These are phyloP conservation scores for Nymphalis io DNA, from an alignment of 1,140 invertebrate species.

Conservation along the genomic window DNA sequence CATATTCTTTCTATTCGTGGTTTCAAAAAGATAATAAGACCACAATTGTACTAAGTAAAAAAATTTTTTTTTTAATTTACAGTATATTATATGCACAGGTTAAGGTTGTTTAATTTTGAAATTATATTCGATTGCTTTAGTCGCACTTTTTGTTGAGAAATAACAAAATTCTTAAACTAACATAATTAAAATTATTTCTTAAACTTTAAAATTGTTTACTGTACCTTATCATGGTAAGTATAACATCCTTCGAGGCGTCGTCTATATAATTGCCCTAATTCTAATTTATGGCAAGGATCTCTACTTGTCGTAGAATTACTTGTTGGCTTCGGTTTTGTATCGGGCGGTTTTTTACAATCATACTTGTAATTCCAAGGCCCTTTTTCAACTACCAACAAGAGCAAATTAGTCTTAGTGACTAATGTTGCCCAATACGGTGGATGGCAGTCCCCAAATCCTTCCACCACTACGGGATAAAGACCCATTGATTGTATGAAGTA, in stretches of 20 bases:
- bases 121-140: too few relatives aligned
- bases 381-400: conserved; percentile 88
- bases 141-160: too few relatives aligned
- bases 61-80: too few relatives aligned
- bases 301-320: conserved; percentile 69
- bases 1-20: too few relatives aligned
- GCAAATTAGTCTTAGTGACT: conserved; percentile 86
- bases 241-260: conserved; percentile 87
- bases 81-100: too few relatives aligned
- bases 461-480: conserved; percentile 59
- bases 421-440: conserved; percentile 84
- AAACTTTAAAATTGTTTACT: not conserved
- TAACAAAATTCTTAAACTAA: too few relatives aligned
- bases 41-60: too few relatives aligned
- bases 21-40: too few relatives aligned
- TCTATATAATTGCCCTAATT: conserved; percentile 85
- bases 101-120: too few relatives aligned
- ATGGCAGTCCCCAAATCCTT: conserved; percentile 53
- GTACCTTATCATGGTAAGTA: conserved; percentile 86
- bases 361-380: conserved; percentile 50
- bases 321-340: conserved; percentile 67
- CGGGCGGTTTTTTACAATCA: conserved; percentile 63
- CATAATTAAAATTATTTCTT: too few relatives aligned
- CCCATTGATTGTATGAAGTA: conserved; percentile 79
- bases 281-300: conserved; percentile 87